Base-by-base conservation (phyloP, 2,797 vertebrate genomes). In the Amazona finschi region DNA sequence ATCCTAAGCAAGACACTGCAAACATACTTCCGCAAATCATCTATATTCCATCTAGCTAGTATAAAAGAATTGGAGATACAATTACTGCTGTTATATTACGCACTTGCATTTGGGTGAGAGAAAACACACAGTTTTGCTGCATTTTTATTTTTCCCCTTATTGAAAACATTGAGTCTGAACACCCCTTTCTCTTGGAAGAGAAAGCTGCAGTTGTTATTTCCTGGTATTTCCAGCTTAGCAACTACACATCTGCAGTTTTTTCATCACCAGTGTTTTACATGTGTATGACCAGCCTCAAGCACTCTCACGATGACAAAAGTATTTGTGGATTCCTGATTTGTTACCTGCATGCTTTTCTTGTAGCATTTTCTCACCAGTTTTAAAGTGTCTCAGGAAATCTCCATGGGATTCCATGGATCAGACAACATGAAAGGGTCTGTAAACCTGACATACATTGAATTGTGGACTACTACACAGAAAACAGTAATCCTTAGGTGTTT, bases 311-410 rank as follows among this genome's bases (percentile, higher is more conserved):
- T 38, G 65, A 72, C 91, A 93, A 38, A 93, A 93, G 44, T 62
- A 85, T 73, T 89, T 90, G 81, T 67, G 89, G 69, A 93, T 67
- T 69, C 41, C 79, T 94, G 73, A 90, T 96, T 91, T 96, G 89
- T 85, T 96, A 95, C 87, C 90, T 95, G 79, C 73, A 53, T 71
- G 17, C 50, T 73, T 88, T 85, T 49, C 93, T 87, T 83, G 73
- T 12, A 90, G 49, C 9, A 0, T 91, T 96, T 93, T 75, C 77
- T 91, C 73, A 70, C 47, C 60, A 62, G 49, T 91, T 96, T 89
- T 86, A 58, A 92, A 86, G 70, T 80, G 85, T 79, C 83, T 96
- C 78, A 77, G 75, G 83, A 96, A 93, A 93, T 90, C 90, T 89
- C 85, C 44, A 14, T 22, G 75, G 82, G 71, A 90, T 81, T 88